Percentiles rank a stretch among this genome's conserved stretches.
These are phyloP conservation scores for Trissoscelio sp. DNA, from an alignment of 2,888 invertebrate species.

Conservation along the genomic window DNA sequence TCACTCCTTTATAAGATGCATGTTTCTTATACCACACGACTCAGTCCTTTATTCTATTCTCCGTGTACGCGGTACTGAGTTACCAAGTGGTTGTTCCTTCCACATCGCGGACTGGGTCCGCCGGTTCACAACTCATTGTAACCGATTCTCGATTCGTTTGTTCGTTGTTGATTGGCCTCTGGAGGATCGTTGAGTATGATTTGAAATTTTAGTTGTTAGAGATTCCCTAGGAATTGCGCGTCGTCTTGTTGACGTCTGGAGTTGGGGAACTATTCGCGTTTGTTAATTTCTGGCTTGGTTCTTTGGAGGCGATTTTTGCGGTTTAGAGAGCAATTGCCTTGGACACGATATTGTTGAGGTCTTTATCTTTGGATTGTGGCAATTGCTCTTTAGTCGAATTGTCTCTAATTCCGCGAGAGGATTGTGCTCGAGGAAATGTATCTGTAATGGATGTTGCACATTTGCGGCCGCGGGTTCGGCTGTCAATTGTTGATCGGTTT, in stretches of 20 bases:
- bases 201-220: slow-evolving; percentile 10
- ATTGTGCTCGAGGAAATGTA: slow-evolving; percentile 44
- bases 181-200: background rate
- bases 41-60: too few relatives aligned
- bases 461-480: slow-evolving; percentile 16
- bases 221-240: background rate
- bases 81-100: slow-evolving; percentile 35
- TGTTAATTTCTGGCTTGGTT: slow-evolving; percentile 26
- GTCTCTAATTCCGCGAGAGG: slow-evolving; percentile 32
- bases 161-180: background rate
- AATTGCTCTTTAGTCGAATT: slow-evolving; percentile 25
- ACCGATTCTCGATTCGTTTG: slow-evolving; percentile 2
- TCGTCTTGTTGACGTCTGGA: slow-evolving; percentile 27
- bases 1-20: too few relatives aligned
- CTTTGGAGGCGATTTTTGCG: slow-evolving; percentile 33
- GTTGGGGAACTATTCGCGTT: background rate
- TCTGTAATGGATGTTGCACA: slow-evolving; percentile 31
- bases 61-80: slow-evolving; percentile 49
- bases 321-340: slow-evolving; percentile 28
- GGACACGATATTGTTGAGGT: slow-evolving; percentile 28
- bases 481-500: slow-evolving; percentile 36
- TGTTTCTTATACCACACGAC: too few relatives aligned
- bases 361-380: slow-evolving; percentile 12
- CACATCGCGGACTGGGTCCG: slow-evolving; percentile 41
- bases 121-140: slow-evolving; percentile 19